Base-by-base conservation (phyloP, 2,888 invertebrate species). In the Subacronicta megacephala region DNA sequence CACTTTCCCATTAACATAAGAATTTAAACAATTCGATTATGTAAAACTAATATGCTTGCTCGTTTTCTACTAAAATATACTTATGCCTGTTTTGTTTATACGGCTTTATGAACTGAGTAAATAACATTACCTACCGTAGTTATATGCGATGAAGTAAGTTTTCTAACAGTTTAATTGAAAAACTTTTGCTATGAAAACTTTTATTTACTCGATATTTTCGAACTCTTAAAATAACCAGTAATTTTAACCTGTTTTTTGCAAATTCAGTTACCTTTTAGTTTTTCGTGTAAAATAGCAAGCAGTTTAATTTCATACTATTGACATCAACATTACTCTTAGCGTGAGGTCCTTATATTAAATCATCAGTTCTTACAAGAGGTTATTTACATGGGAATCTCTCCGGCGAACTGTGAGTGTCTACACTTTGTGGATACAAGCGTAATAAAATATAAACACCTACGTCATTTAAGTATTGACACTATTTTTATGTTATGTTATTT, bases 1-100 rank as follows among this genome's bases (percentile, higher is more conserved):
- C 79, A 84, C 85, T 88, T 85, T 88, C 83, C 77, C 72, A 81
- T 80, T 77, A 80, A 72, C 62, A 40, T 59, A 41, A n/a, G 54
- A 75, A 66, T 62, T 62, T 31, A 77, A 71, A 70, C 68, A 59
- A 59, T 64, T 47, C 55, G 31, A 59, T 61, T 55, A 62, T 53
- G 56, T 65, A 68, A 66, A 62, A 33, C 36, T 40, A 47, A 62
- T 67, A 62, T 61, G 40, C 42, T 56, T 40, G 33, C 40, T 37
- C 12, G 35, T 62, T 64, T 64, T 68, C 69, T 54, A 41, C 49
- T 49, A 33, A 58, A 36, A 40, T 15, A 15, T 23, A 44, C 16
- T 13, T 15, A 42, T 41, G 54, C 18, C 29, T 49, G 29, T 37
- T 44, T 17, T 47, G 17, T 52, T 43, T 67, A 35, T 20, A 13